Evolutionary conservation across 2,888 invertebrate species (phyloP).

Genomic region (Drosophila rubida): DNA sequence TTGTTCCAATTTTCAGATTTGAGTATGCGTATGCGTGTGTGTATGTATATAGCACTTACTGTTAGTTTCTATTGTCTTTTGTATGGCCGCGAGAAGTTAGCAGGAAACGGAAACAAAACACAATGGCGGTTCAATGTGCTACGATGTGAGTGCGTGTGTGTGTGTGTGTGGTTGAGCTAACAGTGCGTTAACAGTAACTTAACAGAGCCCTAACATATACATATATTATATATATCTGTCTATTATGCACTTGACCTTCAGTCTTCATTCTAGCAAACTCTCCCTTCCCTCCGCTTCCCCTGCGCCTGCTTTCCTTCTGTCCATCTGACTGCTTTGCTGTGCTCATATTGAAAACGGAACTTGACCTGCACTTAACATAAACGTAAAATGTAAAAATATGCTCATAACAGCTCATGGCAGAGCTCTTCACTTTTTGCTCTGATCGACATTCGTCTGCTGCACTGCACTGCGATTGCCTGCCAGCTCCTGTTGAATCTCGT

Average conservation of each 20-base stretch:
- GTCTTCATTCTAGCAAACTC: constrained; percentile 65
- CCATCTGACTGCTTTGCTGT: constrained; percentile 28
- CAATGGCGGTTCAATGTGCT: constrained; percentile 1
- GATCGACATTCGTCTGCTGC: constrained; percentile 13
- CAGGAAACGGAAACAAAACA: constrained; percentile 22
- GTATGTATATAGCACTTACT: constrained; percentile 12
- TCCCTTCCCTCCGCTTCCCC: neutral
- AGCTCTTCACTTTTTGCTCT: constrained; percentile 46
- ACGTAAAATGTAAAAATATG: constrained; percentile 37
- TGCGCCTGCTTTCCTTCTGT: constrained; percentile 1
- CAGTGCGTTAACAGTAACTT: constrained; percentile 43
- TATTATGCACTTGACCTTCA: constrained; percentile 74
- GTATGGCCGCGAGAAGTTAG: constrained; percentile 59
- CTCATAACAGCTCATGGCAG: constrained; percentile 30
- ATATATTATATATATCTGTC: constrained; percentile 22
- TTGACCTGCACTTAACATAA: constrained; percentile 60
- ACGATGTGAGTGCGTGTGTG: neutral
- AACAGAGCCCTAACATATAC: constrained; percentile 30
- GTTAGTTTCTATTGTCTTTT: constrained; percentile 64
- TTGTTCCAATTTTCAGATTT: neutral
- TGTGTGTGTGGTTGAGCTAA: constrained; percentile 37
- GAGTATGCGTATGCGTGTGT: constrained; percentile 11
- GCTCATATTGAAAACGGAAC: constrained; percentile 49
- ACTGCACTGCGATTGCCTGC: constrained; percentile 53
- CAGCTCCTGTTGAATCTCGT: constrained; percentile 83